Percentiles rank a stretch among this genome's conserved stretches.
Evolutionary conservation across 2,888 invertebrate species (phyloP).

Genomic region (Drosophila prostipennis): DNA sequence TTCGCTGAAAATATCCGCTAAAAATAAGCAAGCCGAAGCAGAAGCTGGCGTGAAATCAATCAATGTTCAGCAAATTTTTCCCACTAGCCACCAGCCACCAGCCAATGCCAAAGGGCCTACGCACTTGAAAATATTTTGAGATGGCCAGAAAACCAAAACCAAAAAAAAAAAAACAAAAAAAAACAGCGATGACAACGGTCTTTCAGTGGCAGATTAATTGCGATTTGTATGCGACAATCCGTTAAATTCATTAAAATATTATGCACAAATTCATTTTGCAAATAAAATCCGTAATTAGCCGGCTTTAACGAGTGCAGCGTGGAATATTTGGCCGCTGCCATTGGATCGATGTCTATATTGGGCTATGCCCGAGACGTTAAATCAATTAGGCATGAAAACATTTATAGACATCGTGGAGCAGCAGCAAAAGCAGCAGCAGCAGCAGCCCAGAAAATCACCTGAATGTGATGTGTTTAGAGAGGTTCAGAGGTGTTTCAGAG

Average conservation of each 20-base stretch:
- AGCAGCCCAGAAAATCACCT: background rate
- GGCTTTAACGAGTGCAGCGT: constrained; percentile 42
- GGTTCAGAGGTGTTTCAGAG: too few species aligned
- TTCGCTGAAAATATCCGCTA: constrained; percentile 60
- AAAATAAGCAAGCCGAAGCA: constrained; percentile 57
- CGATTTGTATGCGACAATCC: constrained; percentile 66
- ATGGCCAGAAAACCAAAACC: background rate
- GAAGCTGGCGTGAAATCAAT: constrained; percentile 72
- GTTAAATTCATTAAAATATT: constrained; percentile 69
- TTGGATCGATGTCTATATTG: constrained; percentile 45
- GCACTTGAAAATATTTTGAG: constrained; percentile 1
- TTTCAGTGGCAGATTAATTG: constrained; percentile 54
- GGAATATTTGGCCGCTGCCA: constrained; percentile 32
- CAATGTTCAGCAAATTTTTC: constrained; percentile 54
- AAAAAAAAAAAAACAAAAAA: too few species aligned
- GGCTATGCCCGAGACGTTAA: constrained; percentile 42
- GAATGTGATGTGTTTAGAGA: background rate
- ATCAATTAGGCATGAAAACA: constrained; percentile 46
- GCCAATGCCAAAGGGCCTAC: background rate
- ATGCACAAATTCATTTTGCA: constrained; percentile 64
- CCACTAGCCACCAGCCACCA: constrained; percentile 10
- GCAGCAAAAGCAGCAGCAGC: background rate
- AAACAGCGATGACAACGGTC: constrained; percentile 17
- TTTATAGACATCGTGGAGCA: constrained; percentile 28
- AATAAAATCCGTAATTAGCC: constrained; percentile 46